These are phyloP conservation scores for Uropetala carovei DNA, from an alignment of 2,888 invertebrate species.

Conservation along the genomic window DNA sequence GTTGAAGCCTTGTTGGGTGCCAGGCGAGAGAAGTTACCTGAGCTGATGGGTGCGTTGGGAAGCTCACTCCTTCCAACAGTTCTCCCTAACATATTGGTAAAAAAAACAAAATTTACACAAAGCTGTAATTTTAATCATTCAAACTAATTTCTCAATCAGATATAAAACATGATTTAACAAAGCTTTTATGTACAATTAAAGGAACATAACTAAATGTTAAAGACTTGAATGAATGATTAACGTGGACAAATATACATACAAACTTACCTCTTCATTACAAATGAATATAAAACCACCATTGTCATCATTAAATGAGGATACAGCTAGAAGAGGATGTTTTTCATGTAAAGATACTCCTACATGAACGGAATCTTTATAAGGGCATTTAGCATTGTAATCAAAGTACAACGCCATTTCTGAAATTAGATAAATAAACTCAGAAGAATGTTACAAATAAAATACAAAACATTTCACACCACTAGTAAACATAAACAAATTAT, in stretches of 20 bases:
- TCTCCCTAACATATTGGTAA: constrained; percentile 79
- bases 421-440: not conserved
- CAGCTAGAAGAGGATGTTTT: constrained; percentile 87
- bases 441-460: not conserved
- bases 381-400: constrained; percentile 88
- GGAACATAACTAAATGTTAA: not conserved
- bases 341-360: constrained; percentile 91
- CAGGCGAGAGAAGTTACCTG: constrained; percentile 90
- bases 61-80: constrained; percentile 84
- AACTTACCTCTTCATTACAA: constrained; percentile 88
- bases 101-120: not conserved
- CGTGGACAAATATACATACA: no score
- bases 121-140: constrained; percentile 51
- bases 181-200: constrained; percentile 65
- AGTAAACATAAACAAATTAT: not conserved
- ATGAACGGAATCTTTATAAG: constrained; percentile 85
- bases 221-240: no score
- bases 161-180: constrained; percentile 67
- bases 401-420: constrained; percentile 87
- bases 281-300: constrained; percentile 92
- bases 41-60: constrained; percentile 85
- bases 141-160: not conserved
- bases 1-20: constrained; percentile 90
- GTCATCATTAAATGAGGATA: constrained; percentile 91
- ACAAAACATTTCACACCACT: not conserved